These are phyloP conservation scores for Ceratosolen fusciceps DNA, from an alignment of 1,140 invertebrate species.

Conservation along the genomic window DNA sequence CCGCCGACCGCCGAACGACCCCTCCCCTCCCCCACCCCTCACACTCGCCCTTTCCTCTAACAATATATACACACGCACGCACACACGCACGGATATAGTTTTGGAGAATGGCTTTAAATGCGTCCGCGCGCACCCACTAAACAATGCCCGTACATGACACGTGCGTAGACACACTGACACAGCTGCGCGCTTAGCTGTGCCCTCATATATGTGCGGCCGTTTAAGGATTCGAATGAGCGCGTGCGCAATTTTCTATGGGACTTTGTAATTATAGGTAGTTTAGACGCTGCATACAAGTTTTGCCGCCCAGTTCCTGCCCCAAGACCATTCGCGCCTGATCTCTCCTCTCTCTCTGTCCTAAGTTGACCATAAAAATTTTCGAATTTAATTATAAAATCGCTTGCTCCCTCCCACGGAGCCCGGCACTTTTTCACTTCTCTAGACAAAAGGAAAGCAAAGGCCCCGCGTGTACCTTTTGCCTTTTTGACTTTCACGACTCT, in stretches of 20 bases:
- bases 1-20: not conserved
- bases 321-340: conserved; percentile 40
- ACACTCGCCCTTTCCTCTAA: not conserved
- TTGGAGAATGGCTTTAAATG: conserved; percentile 34
- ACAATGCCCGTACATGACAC: conserved; percentile 35
- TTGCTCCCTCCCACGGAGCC: conserved; percentile 24
- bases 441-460: conserved; percentile 1
- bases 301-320: conserved; percentile 24
- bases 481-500: conserved; percentile 39
- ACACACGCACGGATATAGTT: too few species aligned
- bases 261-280: conserved; percentile 58
- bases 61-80: too few species aligned
- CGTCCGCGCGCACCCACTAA: conserved; percentile 27
- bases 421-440: conserved; percentile 14
- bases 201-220: conserved; percentile 4
- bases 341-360: conserved; percentile 32
- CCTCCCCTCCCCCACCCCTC: not conserved
- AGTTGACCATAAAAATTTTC: conserved; percentile 47
- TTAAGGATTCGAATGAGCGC: conserved; percentile 52
- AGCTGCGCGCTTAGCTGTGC: not conserved
- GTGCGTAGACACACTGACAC: not conserved
- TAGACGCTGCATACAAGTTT: conserved; percentile 20
- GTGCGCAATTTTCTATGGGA: conserved; percentile 59
- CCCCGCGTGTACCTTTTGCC: not conserved
- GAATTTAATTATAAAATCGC: conserved; percentile 49